These are phyloP conservation scores for Odontocolon sp. DNA, from an alignment of 2,888 invertebrate species.

Conservation along the genomic window DNA sequence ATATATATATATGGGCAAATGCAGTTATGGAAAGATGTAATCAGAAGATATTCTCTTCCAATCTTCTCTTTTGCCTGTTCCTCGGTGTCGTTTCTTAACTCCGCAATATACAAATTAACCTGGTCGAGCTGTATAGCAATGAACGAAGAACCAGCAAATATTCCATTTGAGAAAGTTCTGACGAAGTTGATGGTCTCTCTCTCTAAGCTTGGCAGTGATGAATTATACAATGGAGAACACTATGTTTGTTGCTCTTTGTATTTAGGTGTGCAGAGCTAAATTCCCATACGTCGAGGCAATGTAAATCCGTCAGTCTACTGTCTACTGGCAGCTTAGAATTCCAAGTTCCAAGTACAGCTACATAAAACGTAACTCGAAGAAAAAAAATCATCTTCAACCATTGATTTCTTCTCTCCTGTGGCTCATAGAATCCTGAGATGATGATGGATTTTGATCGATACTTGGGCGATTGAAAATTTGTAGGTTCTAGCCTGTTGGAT, in stretches of 20 bases:
- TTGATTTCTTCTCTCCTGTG: neutral
- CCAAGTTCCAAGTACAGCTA: neutral
- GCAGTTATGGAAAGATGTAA: no score
- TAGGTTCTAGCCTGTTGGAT: no score
- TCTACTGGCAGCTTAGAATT: neutral
- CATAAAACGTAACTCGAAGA: no score
- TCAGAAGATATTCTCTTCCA: no score
- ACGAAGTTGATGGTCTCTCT: neutral
- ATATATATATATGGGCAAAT: no score
- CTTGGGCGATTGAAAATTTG: no score
- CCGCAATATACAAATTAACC: no score
- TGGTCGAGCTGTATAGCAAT: no score
- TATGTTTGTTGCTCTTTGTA: neutral
- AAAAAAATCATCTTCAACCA: neutral
- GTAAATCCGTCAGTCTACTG: neutral
- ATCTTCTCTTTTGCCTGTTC: no score
- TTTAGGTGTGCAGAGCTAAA: neutral
- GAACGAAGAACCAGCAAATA: neutral
- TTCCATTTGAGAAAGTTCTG: neutral
- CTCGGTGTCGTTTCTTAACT: no score
- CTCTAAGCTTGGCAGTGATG: neutral
- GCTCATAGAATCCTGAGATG: slow-evolving; percentile 10
- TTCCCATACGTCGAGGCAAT: neutral
- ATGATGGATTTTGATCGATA: slow-evolving; percentile 58
- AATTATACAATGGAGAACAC: neutral